Percentiles rank a stretch among this genome's conserved stretches.
phyloP scores from a whole-genome alignment of 2,888 invertebrate species.

The Hecatera dysodea region DNA sequence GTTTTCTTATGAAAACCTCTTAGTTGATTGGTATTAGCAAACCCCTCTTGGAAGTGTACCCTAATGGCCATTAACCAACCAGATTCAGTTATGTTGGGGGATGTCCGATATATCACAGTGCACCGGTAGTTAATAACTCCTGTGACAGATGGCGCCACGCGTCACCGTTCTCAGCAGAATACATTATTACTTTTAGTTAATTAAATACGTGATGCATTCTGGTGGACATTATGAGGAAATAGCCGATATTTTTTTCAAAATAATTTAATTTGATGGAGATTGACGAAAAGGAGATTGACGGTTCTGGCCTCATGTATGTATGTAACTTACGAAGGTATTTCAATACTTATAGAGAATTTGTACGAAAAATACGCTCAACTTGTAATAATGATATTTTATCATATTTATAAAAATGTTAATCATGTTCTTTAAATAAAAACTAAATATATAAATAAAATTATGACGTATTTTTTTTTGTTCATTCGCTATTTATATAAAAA shows the following conservation, averaged over 20 bases:
- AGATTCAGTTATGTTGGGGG: constrained; percentile 14
- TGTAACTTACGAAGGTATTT: too few relatives aligned
- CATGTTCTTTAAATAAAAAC: too few relatives aligned
- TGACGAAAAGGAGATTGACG: neutral
- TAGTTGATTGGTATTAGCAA: constrained; percentile 5
- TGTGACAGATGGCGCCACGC: constrained; percentile 51
- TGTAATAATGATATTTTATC: too few relatives aligned
- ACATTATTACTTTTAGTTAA: constrained; percentile 53
- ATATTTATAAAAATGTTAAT: too few relatives aligned
- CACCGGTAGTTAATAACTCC: constrained; percentile 49
- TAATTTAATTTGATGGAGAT: neutral
- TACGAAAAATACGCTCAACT: too few relatives aligned
- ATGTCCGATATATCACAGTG: constrained; percentile 42
- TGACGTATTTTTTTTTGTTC: too few relatives aligned
- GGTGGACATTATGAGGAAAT: neutral
- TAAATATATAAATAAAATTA: too few relatives aligned
- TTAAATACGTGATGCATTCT: constrained; percentile 34
- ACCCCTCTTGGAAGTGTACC: constrained; percentile 14
- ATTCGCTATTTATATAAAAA: too few relatives aligned
- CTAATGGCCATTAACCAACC: constrained; percentile 34
- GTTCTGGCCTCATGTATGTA: neutral
- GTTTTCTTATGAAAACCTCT: neutral
- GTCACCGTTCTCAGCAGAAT: constrained; percentile 43
- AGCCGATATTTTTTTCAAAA: neutral
- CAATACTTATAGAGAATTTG: too few relatives aligned